Percentiles rank a stretch among this genome's conserved stretches.
Conservation (phyloP, 30 jellyfish, hydroid and myxozoan species). For the Chironex yamaguchii region DNA sequence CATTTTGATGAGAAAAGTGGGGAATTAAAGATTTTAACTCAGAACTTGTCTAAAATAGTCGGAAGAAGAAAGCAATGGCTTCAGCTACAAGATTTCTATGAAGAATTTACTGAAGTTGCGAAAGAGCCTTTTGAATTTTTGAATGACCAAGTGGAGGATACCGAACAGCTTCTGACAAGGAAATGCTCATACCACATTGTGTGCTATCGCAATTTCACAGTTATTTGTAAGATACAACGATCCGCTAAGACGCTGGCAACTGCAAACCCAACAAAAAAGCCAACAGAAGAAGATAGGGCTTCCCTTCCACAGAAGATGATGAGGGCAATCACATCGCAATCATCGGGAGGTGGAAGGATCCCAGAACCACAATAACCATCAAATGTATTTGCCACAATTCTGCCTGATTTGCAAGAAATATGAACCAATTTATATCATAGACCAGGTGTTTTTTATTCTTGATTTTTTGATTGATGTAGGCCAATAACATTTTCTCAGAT, state of each 20-base stretch:
- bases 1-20: slow-evolving; percentile 58
- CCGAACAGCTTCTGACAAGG: slow-evolving; percentile 19
- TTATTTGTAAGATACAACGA: slow-evolving; percentile 8
- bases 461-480: too few species aligned
- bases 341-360: slow-evolving; percentile 20
- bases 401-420: slow-evolving; percentile 55
- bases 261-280: slow-evolving; percentile 4
- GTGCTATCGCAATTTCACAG: slow-evolving; percentile 42
- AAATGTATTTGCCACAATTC: slow-evolving; percentile 39
- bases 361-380: slow-evolving; percentile 4
- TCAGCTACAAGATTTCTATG: not conserved
- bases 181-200: slow-evolving; percentile 14
- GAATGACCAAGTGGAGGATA: slow-evolving; percentile 34
- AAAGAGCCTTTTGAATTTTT: slow-evolving; percentile 7
- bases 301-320: slow-evolving; percentile 24
- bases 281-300: slow-evolving; percentile 7
- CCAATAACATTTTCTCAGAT: too few species aligned
- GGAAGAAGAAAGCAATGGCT: slow-evolving; percentile 59
- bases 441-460: too few species aligned
- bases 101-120: slow-evolving; percentile 49
- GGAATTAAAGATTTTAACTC: not conserved
- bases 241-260: not conserved
- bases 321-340: slow-evolving; percentile 19
- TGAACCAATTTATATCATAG: too few species aligned
- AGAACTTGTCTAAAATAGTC: not conserved